A percentile compares a stretch with the other conserved stretches of the same genome.
Evolutionary conservation across 2,113 vertebrate species (phyloP).

Genomic region (Heliornis fulica): DNA sequence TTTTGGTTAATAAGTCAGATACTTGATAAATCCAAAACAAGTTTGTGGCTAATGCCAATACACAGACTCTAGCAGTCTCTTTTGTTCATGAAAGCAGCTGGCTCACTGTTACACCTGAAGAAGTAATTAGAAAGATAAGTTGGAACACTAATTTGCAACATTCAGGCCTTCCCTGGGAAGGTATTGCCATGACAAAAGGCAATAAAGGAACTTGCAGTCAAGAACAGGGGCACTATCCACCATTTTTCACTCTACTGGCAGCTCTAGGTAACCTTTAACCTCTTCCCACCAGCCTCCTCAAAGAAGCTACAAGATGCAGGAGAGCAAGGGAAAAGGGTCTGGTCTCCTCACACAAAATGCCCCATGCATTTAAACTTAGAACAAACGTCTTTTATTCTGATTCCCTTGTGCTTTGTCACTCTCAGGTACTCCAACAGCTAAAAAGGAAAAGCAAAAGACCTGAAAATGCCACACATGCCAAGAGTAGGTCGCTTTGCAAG

Average conservation of each 20-base stretch:
- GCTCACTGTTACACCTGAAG: constrained; percentile 64
- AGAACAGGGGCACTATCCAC: constrained; percentile 59
- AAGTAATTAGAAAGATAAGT: constrained; percentile 67
- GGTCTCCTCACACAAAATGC: constrained; percentile 13
- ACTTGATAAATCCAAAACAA: background rate
- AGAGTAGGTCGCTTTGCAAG: background rate
- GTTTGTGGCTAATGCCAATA: background rate
- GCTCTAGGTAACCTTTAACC: constrained; percentile 70
- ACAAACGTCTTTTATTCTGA: constrained; percentile 39
- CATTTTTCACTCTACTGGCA: constrained; percentile 72
- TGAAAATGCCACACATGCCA: background rate
- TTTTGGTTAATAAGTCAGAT: background rate
- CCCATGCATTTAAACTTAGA: background rate
- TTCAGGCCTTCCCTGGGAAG: constrained; percentile 60
- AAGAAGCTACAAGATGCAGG: constrained; percentile 68
- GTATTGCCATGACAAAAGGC: constrained; percentile 66
- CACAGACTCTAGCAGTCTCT: background rate
- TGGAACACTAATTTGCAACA: constrained; percentile 64
- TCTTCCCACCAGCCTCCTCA: constrained; percentile 73
- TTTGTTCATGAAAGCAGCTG: constrained; percentile 32
- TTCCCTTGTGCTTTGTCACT: background rate
- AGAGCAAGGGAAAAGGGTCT: constrained; percentile 29
- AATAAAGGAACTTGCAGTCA: constrained; percentile 52
- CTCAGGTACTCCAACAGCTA: background rate
- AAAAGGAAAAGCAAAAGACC: background rate